Conservation (phyloP, 2,797 vertebrate genomes). For the Lagorchestes hirsutus region DNA sequence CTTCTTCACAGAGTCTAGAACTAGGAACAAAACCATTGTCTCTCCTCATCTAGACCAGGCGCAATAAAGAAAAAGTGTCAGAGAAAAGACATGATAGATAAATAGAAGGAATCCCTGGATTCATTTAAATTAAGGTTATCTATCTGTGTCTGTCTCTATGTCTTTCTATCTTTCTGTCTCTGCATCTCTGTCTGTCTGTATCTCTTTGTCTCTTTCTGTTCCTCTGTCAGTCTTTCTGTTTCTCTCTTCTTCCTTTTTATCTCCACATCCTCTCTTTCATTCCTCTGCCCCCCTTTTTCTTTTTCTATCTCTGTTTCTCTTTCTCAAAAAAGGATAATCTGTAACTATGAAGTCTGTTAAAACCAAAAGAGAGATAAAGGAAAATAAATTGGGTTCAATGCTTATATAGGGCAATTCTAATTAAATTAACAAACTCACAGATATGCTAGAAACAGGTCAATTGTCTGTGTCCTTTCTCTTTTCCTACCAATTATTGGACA, state of each 20-base stretch:
- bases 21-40: slow-evolving; percentile 12
- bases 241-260: neutral
- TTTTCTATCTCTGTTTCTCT: neutral
- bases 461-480: slow-evolving; percentile 56
- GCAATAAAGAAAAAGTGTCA: slow-evolving; percentile 41
- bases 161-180: neutral
- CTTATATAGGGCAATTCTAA: slow-evolving; percentile 82
- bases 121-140: slow-evolving; percentile 61
- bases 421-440: slow-evolving; percentile 80
- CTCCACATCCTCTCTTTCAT: neutral
- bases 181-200: neutral
- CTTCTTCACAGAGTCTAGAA: neutral
- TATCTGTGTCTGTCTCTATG: neutral
- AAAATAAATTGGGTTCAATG: slow-evolving; percentile 81
- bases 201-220: neutral
- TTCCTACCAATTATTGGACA: slow-evolving; percentile 58
- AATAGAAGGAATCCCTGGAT: slow-evolving; percentile 47
- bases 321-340: slow-evolving; percentile 66
- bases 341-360: slow-evolving; percentile 74
- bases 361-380: slow-evolving; percentile 76
- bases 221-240: slow-evolving; percentile 30
- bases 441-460: slow-evolving; percentile 65
- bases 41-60: neutral
- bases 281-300: neutral
- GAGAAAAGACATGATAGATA: slow-evolving; percentile 5